Percentiles rank a stretch among this genome's conserved stretches.
phyloP scores from a whole-genome alignment of 2,888 invertebrate species.

The Bimastos eiseni region DNA sequence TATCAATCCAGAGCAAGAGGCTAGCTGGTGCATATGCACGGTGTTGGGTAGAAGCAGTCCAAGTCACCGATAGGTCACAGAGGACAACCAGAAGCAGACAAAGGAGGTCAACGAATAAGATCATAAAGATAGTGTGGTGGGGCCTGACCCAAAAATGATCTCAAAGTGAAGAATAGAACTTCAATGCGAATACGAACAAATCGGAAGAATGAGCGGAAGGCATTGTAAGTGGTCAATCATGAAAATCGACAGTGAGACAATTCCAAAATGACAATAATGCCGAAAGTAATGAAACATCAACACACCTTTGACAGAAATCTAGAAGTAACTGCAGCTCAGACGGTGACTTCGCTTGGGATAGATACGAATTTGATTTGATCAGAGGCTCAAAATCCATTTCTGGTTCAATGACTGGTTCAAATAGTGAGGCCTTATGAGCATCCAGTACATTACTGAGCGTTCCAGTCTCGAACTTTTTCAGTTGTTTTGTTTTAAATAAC shows the following conservation, averaged over 20 bases:
- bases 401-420: not conserved
- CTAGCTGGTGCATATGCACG: too few species aligned
- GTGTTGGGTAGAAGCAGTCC: too few species aligned
- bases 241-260: not conserved
- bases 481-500: not conserved
- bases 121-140: too few species aligned
- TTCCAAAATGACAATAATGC: not conserved
- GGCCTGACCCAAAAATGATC: too few species aligned
- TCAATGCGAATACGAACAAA: too few species aligned
- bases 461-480: not conserved
- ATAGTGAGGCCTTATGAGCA: not conserved
- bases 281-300: not conserved
- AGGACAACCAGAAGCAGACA: too few species aligned
- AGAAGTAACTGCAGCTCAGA: constrained; percentile 13
- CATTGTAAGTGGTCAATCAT: too few species aligned
- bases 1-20: too few species aligned
- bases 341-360: not conserved
- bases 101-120: too few species aligned
- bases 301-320: not conserved
- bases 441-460: not conserved
- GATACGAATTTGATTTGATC: not conserved
- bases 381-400: not conserved
- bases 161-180: too few species aligned
- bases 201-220: too few species aligned
- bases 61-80: too few species aligned